Base-by-base conservation (phyloP, 2,797 vertebrate genomes). In the Lerista edwardsae region DNA sequence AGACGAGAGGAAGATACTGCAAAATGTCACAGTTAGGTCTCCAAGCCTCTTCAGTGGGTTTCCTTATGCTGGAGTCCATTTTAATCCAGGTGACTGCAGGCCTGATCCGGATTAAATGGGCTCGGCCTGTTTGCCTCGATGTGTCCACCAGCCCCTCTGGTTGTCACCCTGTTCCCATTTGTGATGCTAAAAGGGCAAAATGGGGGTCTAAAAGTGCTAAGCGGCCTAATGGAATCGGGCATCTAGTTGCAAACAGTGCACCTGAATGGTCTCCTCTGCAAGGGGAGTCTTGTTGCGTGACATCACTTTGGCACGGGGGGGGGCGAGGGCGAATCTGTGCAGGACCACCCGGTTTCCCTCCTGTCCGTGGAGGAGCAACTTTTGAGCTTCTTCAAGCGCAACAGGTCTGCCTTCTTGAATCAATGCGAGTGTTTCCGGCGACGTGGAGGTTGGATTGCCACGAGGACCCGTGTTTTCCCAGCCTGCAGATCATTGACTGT, bases 191-290 rank as follows among this genome's bases (percentile, higher is more conserved):
- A n/a, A 15, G 12, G 34, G 11, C 75, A 61, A 39, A 59, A 76
- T 36, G 39, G 57, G 23, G 77, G n/a, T n/a, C n/a, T n/a, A n/a
- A n/a, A 3, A 27, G 14, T 41, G 59, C 3, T 21, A 39, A 76
- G 57, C 3, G 7, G 27, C 23, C 23, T 23, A 29, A 10, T 10
- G 19, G 9, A 14, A 59, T 12, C 19, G 15, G n/a, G 47, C 65
- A 39, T 36, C 27, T 1, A n/a, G 19, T 55, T 65, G 11, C 23
- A 73, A n/a, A 65, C 25, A 71, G 15, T 7, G 17, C 55, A 41
- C 31, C 75, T 74, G 23, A 34, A 68, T 84, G 83, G 72, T 79
- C 59, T 65, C 72, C 88, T 84, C 80, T 67, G 75, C 75, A 25
- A n/a, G 59, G 12, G 34, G 64, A 59, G 25, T 55, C 86, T 84